Evolutionary conservation across 1,140 invertebrate species (phyloP), one percentile per base, ranked within the genome.

Genomic region (Trichonephila clavipes): DNA sequence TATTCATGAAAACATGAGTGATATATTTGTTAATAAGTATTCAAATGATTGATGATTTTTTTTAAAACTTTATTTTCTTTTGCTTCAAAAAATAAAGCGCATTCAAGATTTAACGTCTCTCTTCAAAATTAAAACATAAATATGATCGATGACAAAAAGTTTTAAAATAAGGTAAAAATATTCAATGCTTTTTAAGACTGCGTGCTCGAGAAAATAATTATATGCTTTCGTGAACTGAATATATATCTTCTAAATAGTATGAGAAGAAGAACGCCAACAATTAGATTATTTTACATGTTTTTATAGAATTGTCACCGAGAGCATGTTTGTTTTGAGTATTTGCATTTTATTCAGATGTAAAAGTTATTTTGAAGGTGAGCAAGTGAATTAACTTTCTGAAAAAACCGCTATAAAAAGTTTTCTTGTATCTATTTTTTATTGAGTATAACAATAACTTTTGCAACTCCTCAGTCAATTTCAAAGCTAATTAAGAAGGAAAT

Each of bases 121-220:
- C 18, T 14, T 85, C 82, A n/a, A 85, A 24, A 61, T 24, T 85
- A 51, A 3, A 34, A 40, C 19, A 66, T 59, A 64, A 58, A 88
- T 40, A 44, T 88, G 86, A 88, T 88, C 59, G 86, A 88, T 88
- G 59, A 21, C 24, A 1, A 14, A 51, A 51, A 59, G 86, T 59
- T 61, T 85, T 66, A 77, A 77, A 77, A 59, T 77, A 21, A 89
- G 44, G 88, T 88, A 64, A 89, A 51, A 12, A 28, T 24, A 89
- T 72, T 69, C 62, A 72, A 77, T 51, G 58, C 10, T 40, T 18
- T 62, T 62, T 77, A 51, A 51, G 51, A 51, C 51, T 51, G 34
- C 66, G 88, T 77, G 66, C 18, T 77, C 21, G 1, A 16, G 44
- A n/a, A 24, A 44, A n/a, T 44, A 88, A 88, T 64, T 66, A 66